Conservation (phyloP, 2,113 vertebrate species). For the Trichechus manatus region DNA sequence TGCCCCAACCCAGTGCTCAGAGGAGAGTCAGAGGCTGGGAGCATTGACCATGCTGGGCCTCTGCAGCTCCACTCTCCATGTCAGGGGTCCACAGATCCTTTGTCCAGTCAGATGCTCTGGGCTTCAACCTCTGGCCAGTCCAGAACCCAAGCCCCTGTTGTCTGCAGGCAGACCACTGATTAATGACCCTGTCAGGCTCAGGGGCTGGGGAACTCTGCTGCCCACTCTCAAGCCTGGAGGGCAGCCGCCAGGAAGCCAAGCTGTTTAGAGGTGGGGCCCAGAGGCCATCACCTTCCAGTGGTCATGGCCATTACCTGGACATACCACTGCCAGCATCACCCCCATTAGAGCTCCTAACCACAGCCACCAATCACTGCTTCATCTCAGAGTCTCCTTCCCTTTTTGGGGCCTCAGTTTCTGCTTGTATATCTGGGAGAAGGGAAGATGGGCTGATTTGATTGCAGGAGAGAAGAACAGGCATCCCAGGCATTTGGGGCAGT, state of each 20-base stretch:
- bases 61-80: too few relatives aligned
- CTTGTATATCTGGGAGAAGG: background rate
- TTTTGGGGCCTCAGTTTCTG: background rate
- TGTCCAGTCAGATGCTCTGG: too few relatives aligned
- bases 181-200: background rate
- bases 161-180: background rate
- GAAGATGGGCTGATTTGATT: background rate
- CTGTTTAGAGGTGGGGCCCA: background rate
- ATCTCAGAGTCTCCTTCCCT: background rate
- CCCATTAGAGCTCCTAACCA: background rate
- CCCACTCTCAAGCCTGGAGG: background rate
- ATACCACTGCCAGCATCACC: background rate
- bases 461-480: background rate
- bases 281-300: background rate
- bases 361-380: too few relatives aligned
- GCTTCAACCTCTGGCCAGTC: background rate
- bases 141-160: background rate
- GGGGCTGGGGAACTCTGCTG: background rate
- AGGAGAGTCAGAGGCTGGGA: background rate
- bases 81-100: background rate
- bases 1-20: background rate
- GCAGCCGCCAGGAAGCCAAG: background rate
- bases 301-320: background rate
- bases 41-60: accelerated
- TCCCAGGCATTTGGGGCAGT: background rate